Evolutionary conservation across 2,888 invertebrate species (phyloP), one percentile per base, ranked within the genome.

Genomic region (Bimastos eiseni): DNA sequence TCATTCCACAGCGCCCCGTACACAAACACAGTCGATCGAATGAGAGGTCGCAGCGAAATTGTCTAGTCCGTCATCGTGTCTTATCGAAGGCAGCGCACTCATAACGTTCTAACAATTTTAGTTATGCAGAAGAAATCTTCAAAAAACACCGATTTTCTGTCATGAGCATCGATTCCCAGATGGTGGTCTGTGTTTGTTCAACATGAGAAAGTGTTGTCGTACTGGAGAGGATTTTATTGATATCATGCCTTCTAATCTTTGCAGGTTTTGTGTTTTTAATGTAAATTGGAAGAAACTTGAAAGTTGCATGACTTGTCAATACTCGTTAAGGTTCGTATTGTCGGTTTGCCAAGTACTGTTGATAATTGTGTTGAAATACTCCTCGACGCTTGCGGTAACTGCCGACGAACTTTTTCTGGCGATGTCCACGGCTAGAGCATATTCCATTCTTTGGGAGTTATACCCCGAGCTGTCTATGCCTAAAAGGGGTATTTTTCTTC

Each of bases 1-100:
- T 90, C 90, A n/a, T 90, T 55, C 90, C 37, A 55, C 49, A 70
- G 90, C 15, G 70, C 70, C 33, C n/a, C 86, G 6, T 70, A 90
- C 55, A 34, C 90, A 49, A 83, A 70, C 90, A 90, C 90, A 11
- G n/a, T 70, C 37, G 90, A 86, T 21, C 44, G 90, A 30, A 90
- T 37, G 90, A 86, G 38, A 86, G 86, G 90, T 21, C 90, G 88
- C 90, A 34, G 30, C 41, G 83, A 90, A 41, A 21, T 36, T 37
- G 37, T 86, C 86, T 86, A 86, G 86, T 70, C 30, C 6, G n/a
- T n/a, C n/a, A 11, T 70, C n/a, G 17, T 70, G 3, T 70, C 70
- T 70, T n/a, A 8, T 70, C n/a, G 70, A 70, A 70, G n/a, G 70
- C n/a, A 17, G n/a, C 24, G 44, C 49, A 21, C 21, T 21, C 21